Evolutionary conservation across 2,888 invertebrate species (phyloP).

Genomic region (Galerucella pusilla): DNA sequence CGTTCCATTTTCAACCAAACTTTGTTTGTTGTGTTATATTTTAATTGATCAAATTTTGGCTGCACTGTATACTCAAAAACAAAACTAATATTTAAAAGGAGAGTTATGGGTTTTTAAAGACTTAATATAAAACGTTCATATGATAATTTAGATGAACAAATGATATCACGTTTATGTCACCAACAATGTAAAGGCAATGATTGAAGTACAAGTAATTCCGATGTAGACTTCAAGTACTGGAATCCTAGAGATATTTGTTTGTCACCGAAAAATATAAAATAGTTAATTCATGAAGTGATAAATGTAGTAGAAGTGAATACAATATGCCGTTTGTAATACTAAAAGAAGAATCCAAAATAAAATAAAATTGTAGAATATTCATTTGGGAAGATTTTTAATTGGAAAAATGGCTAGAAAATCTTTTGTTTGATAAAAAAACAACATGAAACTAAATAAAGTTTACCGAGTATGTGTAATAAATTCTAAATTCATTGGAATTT

Average conservation of each 20-base stretch:
- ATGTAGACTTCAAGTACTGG: slow-evolving; percentile 52
- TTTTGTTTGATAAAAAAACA: neutral
- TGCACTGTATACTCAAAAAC: neutral
- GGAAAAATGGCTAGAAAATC: neutral
- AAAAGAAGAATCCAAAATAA: slow-evolving; percentile 3
- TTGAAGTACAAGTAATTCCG: slow-evolving; percentile 53
- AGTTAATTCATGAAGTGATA: neutral
- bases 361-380: slow-evolving; percentile 15
- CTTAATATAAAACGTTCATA: neutral
- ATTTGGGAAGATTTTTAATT: slow-evolving; percentile 7
- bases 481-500: no score
- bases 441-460: no score
- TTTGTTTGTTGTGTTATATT: neutral
- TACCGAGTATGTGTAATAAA: no score
- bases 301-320: slow-evolving; percentile 15
- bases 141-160: neutral
- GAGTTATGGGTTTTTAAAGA: neutral
- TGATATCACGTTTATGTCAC: slow-evolving; percentile 17
- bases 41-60: slow-evolving; percentile 7
- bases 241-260: slow-evolving; percentile 17
- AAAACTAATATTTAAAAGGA: neutral
- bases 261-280: slow-evolving; percentile 2
- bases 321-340: slow-evolving; percentile 13
- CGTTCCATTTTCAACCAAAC: neutral
- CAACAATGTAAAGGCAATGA: slow-evolving; percentile 49